Percentiles rank a stretch among this genome's conserved stretches.
Evolutionary conservation across 2,797 vertebrate genomes (phyloP).

Genomic region (Cirrhinus mrigala): DNA sequence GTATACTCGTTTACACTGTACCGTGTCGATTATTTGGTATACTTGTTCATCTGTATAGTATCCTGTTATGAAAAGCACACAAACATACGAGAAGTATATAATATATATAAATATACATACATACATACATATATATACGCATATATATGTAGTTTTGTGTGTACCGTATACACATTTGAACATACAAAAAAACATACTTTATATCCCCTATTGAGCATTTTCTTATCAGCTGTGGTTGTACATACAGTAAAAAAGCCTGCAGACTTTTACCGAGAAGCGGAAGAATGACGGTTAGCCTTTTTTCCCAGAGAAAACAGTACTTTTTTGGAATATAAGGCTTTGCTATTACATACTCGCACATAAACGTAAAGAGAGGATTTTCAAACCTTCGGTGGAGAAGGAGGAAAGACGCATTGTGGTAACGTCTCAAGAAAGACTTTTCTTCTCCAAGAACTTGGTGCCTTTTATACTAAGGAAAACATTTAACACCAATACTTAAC

Average conservation of each 20-base stretch:
- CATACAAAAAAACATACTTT: constrained; percentile 51
- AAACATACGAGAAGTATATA: constrained; percentile 48
- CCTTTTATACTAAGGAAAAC: constrained; percentile 76
- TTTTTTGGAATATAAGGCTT: constrained; percentile 32
- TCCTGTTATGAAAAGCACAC: constrained; percentile 66
- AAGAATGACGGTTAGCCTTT: constrained; percentile 20
- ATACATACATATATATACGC: constrained; percentile 46
- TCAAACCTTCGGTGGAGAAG: constrained; percentile 27
- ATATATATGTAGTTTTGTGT: constrained; percentile 46
- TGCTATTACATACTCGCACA: constrained; percentile 20
- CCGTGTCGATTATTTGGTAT: constrained; percentile 57
- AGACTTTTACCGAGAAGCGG: constrained; percentile 47
- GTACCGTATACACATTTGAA: constrained; percentile 43
- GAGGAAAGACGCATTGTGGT: constrained; percentile 20
- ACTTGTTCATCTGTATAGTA: constrained; percentile 59
- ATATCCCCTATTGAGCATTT: constrained; percentile 42
- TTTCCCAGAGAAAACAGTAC: constrained; percentile 19
- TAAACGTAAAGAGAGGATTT: constrained; percentile 29
- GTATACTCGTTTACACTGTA: constrained; percentile 51
- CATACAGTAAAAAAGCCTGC: constrained; percentile 24
- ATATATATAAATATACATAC: constrained; percentile 37
- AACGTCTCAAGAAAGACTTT: constrained; percentile 38
- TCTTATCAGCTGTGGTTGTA: constrained; percentile 48
- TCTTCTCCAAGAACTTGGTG: constrained; percentile 74
- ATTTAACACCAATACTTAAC: constrained; percentile 54